A percentile compares a stretch with the other conserved stretches of the same genome.
Evolutionary conservation across 2,113 vertebrate genomes (phyloP).

Genomic region (Rutilus rutilus): DNA sequence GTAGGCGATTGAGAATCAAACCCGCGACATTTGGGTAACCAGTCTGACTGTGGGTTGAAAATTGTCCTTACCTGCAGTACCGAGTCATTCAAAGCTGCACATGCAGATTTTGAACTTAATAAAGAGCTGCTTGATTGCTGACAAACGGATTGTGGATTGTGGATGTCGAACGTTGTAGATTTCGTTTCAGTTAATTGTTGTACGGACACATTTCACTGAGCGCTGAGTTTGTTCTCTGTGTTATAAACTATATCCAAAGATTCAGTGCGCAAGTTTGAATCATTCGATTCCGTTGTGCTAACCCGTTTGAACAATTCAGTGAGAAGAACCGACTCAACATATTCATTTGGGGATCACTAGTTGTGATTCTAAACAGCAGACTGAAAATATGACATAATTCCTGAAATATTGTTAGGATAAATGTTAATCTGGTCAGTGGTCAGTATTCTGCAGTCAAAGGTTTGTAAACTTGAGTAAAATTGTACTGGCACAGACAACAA

Average conservation of each 20-base stretch:
- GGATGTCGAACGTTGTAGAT: too few species aligned
- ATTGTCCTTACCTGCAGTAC: not conserved
- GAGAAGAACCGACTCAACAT: not conserved
- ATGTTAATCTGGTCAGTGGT: not conserved
- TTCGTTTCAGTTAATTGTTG: too few species aligned
- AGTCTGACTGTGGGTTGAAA: too few species aligned
- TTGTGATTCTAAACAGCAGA: not conserved
- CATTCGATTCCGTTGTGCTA: too few species aligned
- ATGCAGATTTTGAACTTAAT: not conserved
- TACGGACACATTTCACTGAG: too few species aligned
- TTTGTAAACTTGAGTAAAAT: not conserved
- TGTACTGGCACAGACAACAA: not conserved
- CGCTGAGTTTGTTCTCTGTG: too few species aligned
- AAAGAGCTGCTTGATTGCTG: not conserved
- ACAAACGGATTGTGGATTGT: not conserved
- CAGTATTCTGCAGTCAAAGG: not conserved
- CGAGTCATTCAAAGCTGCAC: not conserved
- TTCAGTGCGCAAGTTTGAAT: too few species aligned
- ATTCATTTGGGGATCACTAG: not conserved
- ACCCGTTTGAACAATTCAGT: too few species aligned
- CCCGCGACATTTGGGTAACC: too few species aligned
- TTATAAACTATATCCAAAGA: too few species aligned
- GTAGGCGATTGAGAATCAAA: too few species aligned
- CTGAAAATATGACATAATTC: not conserved
- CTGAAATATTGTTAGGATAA: not conserved